These are phyloP conservation scores for Phylloscopus trochilus DNA, from an alignment of 2,113 vertebrate species.

Conservation along the genomic window DNA sequence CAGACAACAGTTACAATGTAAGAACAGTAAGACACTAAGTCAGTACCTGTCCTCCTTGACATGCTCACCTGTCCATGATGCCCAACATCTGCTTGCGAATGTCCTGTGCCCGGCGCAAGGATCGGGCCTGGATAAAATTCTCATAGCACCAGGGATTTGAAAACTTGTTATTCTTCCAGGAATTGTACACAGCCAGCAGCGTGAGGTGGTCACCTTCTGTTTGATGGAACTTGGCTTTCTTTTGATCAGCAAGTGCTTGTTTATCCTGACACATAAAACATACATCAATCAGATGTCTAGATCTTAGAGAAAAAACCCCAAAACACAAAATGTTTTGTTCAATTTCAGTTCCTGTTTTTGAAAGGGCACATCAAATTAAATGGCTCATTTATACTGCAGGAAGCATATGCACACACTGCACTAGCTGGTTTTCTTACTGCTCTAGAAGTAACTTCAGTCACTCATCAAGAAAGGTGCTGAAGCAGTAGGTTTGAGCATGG, in stretches of 20 bases:
- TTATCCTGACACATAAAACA: conserved; percentile 82
- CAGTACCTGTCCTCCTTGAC: background rate
- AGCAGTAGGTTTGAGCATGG: background rate
- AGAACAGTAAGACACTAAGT: background rate
- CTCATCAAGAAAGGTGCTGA: background rate
- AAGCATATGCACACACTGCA: background rate
- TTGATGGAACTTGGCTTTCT: conserved; percentile 99
- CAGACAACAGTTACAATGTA: too few species aligned
- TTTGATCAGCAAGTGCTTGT: conserved; percentile 96
- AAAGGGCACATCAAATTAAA: background rate
- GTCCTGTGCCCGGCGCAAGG: conserved; percentile 91
- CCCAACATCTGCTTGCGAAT: conserved; percentile 99
- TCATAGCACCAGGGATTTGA: conserved; percentile 99
- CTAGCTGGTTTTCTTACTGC: background rate
- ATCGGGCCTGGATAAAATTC: conserved; percentile 97
- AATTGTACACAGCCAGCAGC: conserved; percentile 97
- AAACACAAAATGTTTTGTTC: background rate
- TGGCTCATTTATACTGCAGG: background rate
- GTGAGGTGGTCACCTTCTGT: conserved; percentile 97
- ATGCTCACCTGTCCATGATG: conserved; percentile 92
- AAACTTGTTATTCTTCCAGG: conserved; percentile 99
- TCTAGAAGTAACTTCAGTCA: background rate
- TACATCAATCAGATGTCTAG: rapidly evolving
- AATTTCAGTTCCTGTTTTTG: background rate
- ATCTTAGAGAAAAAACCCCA: background rate